phyloP scores from a whole-genome alignment of 1,140 invertebrate species.

The Drosophila ironensis region DNA sequence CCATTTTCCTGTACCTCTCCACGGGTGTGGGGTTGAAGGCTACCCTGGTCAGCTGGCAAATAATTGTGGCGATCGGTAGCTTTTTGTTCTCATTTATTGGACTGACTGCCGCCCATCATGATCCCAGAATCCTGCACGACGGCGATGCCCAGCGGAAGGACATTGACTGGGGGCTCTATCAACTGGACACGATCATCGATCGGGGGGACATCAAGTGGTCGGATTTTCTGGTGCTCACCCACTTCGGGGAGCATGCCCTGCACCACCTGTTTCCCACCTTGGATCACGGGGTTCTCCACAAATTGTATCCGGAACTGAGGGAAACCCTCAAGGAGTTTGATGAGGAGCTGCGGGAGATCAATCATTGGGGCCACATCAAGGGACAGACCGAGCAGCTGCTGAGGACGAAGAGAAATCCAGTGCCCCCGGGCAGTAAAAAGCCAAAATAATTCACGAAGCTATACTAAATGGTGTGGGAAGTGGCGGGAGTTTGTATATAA shows the following conservation, averaged over 20 bases:
- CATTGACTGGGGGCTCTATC: constrained; percentile 90
- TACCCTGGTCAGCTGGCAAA: constrained; percentile 84
- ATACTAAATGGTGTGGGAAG: no score
- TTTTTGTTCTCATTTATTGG: constrained; percentile 86
- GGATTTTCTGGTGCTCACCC: constrained; percentile 86
- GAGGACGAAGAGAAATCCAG: constrained; percentile 73
- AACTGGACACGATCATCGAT: constrained; percentile 89
- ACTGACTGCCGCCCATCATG: constrained; percentile 90
- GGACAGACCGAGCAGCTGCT: constrained; percentile 87
- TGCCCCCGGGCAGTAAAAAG: constrained; percentile 78
- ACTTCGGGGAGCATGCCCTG: constrained; percentile 89
- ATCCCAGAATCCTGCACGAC: constrained; percentile 91
- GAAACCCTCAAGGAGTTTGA: constrained; percentile 88
- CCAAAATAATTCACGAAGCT: constrained; percentile 3
- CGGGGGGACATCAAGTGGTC: constrained; percentile 86
- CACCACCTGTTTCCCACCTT: constrained; percentile 92
- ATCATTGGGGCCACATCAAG: constrained; percentile 85
- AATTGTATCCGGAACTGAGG: constrained; percentile 85
- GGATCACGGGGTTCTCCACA: constrained; percentile 87
- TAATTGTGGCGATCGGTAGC: constrained; percentile 84
- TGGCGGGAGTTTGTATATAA: no score
- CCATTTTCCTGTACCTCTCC: constrained; percentile 82
- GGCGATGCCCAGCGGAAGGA: constrained; percentile 86
- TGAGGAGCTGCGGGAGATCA: constrained; percentile 83
- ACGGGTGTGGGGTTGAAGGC: constrained; percentile 48